Base-by-base conservation (phyloP, 2,113 vertebrate genomes). In the Microtus oregoni region DNA sequence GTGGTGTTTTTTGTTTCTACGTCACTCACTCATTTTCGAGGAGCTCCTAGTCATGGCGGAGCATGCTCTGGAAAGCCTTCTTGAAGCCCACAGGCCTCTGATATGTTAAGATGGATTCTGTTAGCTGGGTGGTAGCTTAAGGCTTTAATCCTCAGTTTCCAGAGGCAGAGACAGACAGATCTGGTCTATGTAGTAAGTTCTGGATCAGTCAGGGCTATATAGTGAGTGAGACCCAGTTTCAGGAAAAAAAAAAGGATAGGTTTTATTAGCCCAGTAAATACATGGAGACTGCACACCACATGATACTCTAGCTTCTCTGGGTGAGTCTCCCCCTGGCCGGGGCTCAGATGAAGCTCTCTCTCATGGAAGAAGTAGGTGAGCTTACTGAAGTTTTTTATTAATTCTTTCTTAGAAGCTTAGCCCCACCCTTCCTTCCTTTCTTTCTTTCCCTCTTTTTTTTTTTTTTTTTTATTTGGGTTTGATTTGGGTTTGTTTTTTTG, bases 231-330 rank as follows among this genome's bases (percentile, higher is more conserved):
- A 86, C 28, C 28, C 63, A 67, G 8, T 86, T 30, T 86, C 28
- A 44, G 58, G 30, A 32, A 65, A 32, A 44, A 41, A n/a, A 24
- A 24, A 82, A 22, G 26, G 11, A 63, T 19, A 22, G 13, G 26
- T 58, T 41, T 61, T 61, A 38, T 82, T 83, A 41, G 32, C 38
- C 38, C 19, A 47, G 4, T 19, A 7, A 65, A 8, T 13, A 35
- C 35, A 26, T 6, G 0, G 8, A 67, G n/a, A 38, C 26, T 6
- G 2, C 4, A 0, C 2, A 14, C 11, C 41, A 5, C 0, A 0
- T 4, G 13, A 4, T 22, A 0, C 12, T 65, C 11, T 11, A 28
- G 10, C 0, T 88, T 50, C n/a, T 58, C 22, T 58, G 67, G 9
- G 0, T 1, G 5, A 22, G 52, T 7, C 44, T 28, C 35, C 61